Conservation (phyloP, 2,113 vertebrate genomes). For the Ariopsis seemanni region DNA sequence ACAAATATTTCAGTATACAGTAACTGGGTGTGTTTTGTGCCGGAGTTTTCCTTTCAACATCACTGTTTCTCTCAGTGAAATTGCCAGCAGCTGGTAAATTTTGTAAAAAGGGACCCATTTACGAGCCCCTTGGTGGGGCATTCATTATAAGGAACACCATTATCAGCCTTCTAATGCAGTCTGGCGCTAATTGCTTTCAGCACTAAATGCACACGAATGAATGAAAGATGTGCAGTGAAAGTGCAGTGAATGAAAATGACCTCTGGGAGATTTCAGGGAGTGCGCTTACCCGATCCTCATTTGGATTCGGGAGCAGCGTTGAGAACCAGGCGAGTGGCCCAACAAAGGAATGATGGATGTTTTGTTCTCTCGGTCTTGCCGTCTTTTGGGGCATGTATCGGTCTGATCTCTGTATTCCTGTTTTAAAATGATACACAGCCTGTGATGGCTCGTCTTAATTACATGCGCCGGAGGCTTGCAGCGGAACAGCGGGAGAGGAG, state of each 20-base stretch:
- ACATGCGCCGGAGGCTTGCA: not conserved
- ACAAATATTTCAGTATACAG: not conserved
- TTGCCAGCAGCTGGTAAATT: not conserved
- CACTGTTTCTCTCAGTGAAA: not conserved
- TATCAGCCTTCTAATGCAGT: slow-evolving; percentile 14
- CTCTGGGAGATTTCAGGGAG: slow-evolving; percentile 17
- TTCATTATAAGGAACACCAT: slow-evolving; percentile 15
- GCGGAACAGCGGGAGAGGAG: slow-evolving; percentile 23
- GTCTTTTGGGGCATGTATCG: slow-evolving; percentile 10
- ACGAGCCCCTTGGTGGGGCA: not conserved
- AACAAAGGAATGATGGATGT: not conserved
- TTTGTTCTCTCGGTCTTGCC: not conserved
- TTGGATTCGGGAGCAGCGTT: not conserved
- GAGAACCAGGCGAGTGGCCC: not conserved
- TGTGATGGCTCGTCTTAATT: slow-evolving; percentile 35
- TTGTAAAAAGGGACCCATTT: slow-evolving; percentile 5
- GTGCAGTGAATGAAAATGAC: slow-evolving; percentile 33
- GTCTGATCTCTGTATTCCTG: not conserved
- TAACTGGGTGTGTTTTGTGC: not conserved
- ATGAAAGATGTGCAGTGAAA: slow-evolving; percentile 9
- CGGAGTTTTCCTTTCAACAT: not conserved
- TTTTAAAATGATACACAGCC: slow-evolving; percentile 26
- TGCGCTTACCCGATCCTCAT: not conserved
- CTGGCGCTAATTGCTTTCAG: slow-evolving; percentile 25
- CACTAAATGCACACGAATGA: slow-evolving; percentile 14